phyloP scores from a whole-genome alignment of 2,888 invertebrate genomes.

The Harpalus rufipes region DNA sequence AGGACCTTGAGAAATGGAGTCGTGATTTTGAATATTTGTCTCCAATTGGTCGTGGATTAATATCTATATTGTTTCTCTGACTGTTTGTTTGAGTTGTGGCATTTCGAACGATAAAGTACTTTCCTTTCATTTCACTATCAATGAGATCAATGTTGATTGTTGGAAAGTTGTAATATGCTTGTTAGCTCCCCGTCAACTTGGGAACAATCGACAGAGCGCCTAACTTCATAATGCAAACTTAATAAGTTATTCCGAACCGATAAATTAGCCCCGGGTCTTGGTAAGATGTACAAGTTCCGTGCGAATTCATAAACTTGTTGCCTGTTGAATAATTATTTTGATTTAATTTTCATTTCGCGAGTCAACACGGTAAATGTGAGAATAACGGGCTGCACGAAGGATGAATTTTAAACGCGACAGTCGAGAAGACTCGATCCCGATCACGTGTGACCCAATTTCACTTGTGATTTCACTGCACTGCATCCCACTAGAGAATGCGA shows the following conservation, averaged over 20 bases:
- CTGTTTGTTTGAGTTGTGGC: not conserved
- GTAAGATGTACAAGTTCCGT: slow-evolving; percentile 66
- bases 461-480: slow-evolving; percentile 55
- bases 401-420: slow-evolving; percentile 55
- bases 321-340: slow-evolving; percentile 67
- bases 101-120: not conserved
- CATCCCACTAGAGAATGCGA: slow-evolving; percentile 47
- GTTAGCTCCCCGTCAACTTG: slow-evolving; percentile 67
- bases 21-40: not conserved
- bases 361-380: slow-evolving; percentile 65
- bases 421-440: slow-evolving; percentile 35
- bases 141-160: slow-evolving; percentile 36
- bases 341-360: slow-evolving; percentile 66
- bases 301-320: slow-evolving; percentile 67
- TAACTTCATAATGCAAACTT: slow-evolving; percentile 75
- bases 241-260: slow-evolving; percentile 73
- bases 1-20: not conserved
- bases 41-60: not conserved
- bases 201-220: slow-evolving; percentile 74
- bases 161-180: slow-evolving; percentile 52
- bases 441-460: slow-evolving; percentile 62
- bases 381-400: slow-evolving; percentile 58
- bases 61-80: not conserved
- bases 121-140: slow-evolving; percentile 23
- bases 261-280: slow-evolving; percentile 65